Percentiles rank a stretch among this genome's conserved stretches.
phyloP scores from a whole-genome alignment of 2,113 vertebrate genomes.

The Hepsetus odoe region DNA sequence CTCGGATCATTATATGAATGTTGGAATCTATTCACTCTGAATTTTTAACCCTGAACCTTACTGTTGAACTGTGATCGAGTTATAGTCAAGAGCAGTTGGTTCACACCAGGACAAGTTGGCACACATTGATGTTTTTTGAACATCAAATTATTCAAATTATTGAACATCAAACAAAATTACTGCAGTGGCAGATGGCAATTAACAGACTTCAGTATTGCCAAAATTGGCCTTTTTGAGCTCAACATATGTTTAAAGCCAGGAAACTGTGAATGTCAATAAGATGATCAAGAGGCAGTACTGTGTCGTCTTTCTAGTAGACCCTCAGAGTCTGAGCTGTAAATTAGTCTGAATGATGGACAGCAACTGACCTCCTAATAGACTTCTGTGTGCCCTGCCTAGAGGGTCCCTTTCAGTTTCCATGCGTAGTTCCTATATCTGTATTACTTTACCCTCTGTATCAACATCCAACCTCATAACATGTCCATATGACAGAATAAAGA shows the following conservation, averaged over 20 bases:
- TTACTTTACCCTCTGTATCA: slow-evolving; percentile 14
- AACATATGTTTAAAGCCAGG: background rate
- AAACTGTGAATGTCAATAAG: background rate
- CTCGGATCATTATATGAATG: no score
- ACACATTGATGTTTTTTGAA: no score
- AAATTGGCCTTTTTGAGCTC: background rate
- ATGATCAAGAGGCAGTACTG: background rate
- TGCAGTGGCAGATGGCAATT: background rate
- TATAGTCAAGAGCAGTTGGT: background rate
- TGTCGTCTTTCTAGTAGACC: slow-evolving; percentile 14
- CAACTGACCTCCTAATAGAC: slow-evolving; percentile 12
- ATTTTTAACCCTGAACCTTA: no score
- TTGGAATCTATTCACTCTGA: no score
- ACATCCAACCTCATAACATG: slow-evolving; percentile 26
- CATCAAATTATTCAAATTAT: no score
- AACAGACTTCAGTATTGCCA: background rate
- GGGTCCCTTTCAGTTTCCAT: slow-evolving; percentile 24
- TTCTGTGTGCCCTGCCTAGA: slow-evolving; percentile 40
- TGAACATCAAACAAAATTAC: background rate
- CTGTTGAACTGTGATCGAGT: no score
- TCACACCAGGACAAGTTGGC: background rate
- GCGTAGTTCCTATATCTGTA: slow-evolving; percentile 6
- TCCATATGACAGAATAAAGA: slow-evolving; percentile 37
- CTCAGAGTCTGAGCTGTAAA: background rate
- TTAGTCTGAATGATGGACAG: slow-evolving; percentile 36